phyloP scores from a whole-genome alignment of 2,797 vertebrate genomes.

The Margarornis squamiger region DNA sequence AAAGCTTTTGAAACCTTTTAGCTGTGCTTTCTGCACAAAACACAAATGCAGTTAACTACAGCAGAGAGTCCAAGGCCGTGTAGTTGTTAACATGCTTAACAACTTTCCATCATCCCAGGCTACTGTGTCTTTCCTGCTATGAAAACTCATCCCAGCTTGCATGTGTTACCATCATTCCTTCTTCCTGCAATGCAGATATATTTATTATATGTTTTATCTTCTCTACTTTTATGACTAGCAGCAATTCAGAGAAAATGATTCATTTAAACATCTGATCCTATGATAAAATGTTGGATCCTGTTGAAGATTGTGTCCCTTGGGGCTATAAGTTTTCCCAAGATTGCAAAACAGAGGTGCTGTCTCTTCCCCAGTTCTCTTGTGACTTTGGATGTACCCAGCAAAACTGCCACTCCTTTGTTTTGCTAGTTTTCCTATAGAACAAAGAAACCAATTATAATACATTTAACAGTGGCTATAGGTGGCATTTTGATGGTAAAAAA shows the following conservation, averaged over 20 bases:
- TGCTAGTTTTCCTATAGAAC: not conserved
- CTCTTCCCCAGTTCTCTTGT: not conserved
- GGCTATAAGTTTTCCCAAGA: not conserved
- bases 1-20: not conserved
- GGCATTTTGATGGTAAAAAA: not conserved
- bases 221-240: not conserved
- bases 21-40: not conserved
- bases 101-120: not conserved
- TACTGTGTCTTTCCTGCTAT: not conserved
- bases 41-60: not conserved
- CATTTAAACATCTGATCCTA: not conserved
- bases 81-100: not conserved
- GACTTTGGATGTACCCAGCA: not conserved
- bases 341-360: not conserved
- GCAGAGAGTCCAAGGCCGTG: not conserved
- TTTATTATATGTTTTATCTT: not conserved
- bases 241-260: not conserved
- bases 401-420: not conserved
- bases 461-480: not conserved
- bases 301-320: not conserved
- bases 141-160: not conserved
- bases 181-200: not conserved
- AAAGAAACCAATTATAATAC: not conserved
- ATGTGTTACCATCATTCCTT: not conserved
- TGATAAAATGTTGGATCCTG: not conserved